A percentile compares a stretch with the other conserved stretches of the same genome.
Conservation (phyloP, 2,797 vertebrate species). For the Enteromius treurensis region DNA sequence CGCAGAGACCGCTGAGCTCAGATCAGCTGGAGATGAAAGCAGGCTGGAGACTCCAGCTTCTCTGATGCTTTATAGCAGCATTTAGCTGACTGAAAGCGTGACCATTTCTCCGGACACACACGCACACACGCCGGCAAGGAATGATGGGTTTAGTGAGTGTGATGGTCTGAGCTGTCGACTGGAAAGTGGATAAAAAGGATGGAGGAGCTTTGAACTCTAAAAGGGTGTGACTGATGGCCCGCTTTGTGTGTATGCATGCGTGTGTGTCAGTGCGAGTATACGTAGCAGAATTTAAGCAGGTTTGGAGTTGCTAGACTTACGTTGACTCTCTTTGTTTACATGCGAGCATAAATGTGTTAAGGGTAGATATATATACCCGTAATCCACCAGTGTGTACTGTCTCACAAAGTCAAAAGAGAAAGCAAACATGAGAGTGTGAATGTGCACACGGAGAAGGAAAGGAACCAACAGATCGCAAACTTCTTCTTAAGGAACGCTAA, state of each 20-base stretch:
- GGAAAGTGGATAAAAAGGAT: conserved; percentile 54
- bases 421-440: conserved; percentile 38
- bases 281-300: conserved; percentile 19
- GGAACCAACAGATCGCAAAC: conserved; percentile 41
- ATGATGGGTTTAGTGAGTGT: conserved; percentile 51
- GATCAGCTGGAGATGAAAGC: conserved; percentile 55
- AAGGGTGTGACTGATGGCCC: conserved; percentile 43
- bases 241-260: conserved; percentile 39
- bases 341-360: conserved; percentile 32
- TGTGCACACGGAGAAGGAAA: conserved; percentile 18
- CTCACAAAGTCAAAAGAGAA: conserved; percentile 31
- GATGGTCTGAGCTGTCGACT: conserved; percentile 52
- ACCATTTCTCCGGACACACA: conserved; percentile 50
- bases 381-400: conserved; percentile 40
- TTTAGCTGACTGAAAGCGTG: conserved; percentile 54
- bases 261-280: conserved; percentile 16
- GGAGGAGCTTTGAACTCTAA: conserved; percentile 51
- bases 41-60: conserved; percentile 35
- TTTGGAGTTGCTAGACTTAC: conserved; percentile 13
- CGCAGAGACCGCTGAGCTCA: conserved; percentile 43
- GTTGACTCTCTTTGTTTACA: conserved; percentile 29
- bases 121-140: conserved; percentile 40
- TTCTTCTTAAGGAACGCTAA: conserved; percentile 23
- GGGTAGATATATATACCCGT: conserved; percentile 43
- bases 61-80: conserved; percentile 49